A percentile compares a stretch with the other conserved stretches of the same genome.
Evolutionary conservation across 1,140 invertebrate species (phyloP).

Genomic region (Yoshiicerus persimilis): DNA sequence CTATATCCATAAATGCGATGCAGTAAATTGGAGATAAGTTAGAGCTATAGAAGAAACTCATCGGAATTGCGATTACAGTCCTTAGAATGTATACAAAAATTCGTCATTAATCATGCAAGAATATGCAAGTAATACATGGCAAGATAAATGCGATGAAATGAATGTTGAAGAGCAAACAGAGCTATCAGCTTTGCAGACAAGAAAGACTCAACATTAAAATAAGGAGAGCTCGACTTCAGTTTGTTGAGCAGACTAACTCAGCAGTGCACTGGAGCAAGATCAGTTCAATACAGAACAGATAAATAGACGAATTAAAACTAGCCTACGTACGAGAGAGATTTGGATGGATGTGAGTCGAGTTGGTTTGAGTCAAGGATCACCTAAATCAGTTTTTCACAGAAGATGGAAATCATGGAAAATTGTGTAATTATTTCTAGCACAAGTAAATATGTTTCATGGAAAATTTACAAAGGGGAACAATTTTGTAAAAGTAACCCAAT

Average conservation of each 20-base stretch:
- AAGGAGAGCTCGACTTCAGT: neutral
- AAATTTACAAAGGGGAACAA: too few species aligned
- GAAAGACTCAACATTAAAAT: neutral
- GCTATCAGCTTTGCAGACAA: neutral
- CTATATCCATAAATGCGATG: neutral
- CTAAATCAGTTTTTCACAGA: neutral
- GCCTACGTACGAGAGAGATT: neutral
- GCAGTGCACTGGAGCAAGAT: neutral
- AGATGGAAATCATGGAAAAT: neutral
- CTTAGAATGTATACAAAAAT: neutral
- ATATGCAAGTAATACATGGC: neutral
- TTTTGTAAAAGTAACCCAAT: too few species aligned
- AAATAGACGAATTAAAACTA: neutral
- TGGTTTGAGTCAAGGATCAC: neutral
- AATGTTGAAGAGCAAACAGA: neutral
- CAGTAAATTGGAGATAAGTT: neutral
- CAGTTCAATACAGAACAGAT: neutral
- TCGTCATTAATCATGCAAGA: neutral
- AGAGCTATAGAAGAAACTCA: neutral
- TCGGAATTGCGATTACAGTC: neutral
- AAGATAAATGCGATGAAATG: constrained; percentile 1
- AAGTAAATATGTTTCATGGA: too few species aligned
- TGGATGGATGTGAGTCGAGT: neutral
- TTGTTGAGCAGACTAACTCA: neutral
- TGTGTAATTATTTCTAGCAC: neutral